phyloP scores from a whole-genome alignment of 2,113 vertebrate species.

The Perccottus glenii region DNA sequence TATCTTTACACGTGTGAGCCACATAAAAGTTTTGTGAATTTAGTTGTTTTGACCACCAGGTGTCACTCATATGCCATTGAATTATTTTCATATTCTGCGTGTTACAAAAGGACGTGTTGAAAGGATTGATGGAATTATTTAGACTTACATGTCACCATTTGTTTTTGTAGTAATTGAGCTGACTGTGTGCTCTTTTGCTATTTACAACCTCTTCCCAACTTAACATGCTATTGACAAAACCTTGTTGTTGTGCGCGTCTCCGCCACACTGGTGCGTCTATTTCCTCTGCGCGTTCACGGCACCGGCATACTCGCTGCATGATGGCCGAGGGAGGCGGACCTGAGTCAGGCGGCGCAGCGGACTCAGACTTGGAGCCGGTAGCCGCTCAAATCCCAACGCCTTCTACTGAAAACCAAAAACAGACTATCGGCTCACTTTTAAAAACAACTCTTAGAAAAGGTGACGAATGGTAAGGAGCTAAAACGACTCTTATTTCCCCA shows the following conservation, averaged over 20 bases:
- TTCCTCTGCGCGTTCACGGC: slow-evolving; percentile 63
- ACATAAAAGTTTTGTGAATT: too few species aligned
- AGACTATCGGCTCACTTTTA: slow-evolving; percentile 78
- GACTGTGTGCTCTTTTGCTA: too few species aligned
- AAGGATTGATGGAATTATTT: too few species aligned
- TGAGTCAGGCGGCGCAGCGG: slow-evolving; percentile 81
- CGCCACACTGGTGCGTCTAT: slow-evolving; percentile 24
- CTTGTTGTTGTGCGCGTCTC: not conserved
- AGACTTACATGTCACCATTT: too few species aligned
- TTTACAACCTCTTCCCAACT: too few species aligned
- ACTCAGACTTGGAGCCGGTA: slow-evolving; percentile 81
- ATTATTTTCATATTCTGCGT: too few species aligned
- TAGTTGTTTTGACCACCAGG: too few species aligned
- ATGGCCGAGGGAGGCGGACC: slow-evolving; percentile 87
- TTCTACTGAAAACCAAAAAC: slow-evolving; percentile 81
- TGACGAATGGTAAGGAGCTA: slow-evolving; percentile 79
- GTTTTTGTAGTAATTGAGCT: too few species aligned
- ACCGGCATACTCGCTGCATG: slow-evolving; percentile 76
- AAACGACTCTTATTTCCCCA: not conserved
- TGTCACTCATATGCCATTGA: too few species aligned
- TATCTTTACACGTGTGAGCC: too few species aligned
- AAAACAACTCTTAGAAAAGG: slow-evolving; percentile 81
- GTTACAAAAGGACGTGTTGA: too few species aligned
- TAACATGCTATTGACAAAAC: too few species aligned
- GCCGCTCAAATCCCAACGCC: slow-evolving; percentile 73